A percentile compares a stretch with the other conserved stretches of the same genome.
Evolutionary conservation across 1,140 invertebrate genomes (phyloP).

Genomic region (Lerema accius): DNA sequence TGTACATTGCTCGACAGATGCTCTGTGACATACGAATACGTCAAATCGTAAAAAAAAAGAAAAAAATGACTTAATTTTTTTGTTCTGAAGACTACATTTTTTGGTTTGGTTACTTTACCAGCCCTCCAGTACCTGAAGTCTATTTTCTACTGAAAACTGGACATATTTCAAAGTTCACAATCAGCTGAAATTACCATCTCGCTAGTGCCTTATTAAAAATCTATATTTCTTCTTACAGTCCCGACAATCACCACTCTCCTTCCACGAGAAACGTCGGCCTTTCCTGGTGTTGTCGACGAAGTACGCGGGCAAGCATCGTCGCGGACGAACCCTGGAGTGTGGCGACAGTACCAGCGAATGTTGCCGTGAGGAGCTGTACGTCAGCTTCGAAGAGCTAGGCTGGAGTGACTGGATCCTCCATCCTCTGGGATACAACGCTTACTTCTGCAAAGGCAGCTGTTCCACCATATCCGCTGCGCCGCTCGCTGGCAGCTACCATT

Average conservation of each 20-base stretch:
- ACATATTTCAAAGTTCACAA: too few relatives aligned
- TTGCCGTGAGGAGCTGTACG: conserved; percentile 91
- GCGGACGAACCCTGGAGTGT: conserved; percentile 88
- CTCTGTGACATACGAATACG: too few relatives aligned
- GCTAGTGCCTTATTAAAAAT: too few relatives aligned
- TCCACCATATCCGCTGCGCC: conserved; percentile 86
- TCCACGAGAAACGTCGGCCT: conserved; percentile 86
- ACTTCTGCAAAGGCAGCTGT: conserved; percentile 93
- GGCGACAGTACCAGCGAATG: conserved; percentile 87
- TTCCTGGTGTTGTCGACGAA: conserved; percentile 90
- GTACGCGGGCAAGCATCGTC: conserved; percentile 83
- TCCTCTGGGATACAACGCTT: conserved; percentile 91
- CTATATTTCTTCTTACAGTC: too few relatives aligned
- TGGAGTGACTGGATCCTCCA: conserved; percentile 95
- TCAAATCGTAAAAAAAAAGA: too few relatives aligned
- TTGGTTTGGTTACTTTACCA: too few relatives aligned
- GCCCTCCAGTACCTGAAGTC: too few relatives aligned
- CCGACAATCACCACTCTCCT: conserved; percentile 85
- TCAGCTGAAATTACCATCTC: too few relatives aligned
- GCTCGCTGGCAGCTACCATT: conserved; percentile 86
- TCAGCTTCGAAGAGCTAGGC: conserved; percentile 92
- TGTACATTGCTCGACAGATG: too few relatives aligned
- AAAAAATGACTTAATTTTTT: too few relatives aligned
- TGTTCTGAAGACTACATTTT: too few relatives aligned
- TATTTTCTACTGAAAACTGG: too few relatives aligned